phyloP scores from a whole-genome alignment of 37 sponge, comb jelly and placozoan species.

The Mnemiopsis leidyi region DNA sequence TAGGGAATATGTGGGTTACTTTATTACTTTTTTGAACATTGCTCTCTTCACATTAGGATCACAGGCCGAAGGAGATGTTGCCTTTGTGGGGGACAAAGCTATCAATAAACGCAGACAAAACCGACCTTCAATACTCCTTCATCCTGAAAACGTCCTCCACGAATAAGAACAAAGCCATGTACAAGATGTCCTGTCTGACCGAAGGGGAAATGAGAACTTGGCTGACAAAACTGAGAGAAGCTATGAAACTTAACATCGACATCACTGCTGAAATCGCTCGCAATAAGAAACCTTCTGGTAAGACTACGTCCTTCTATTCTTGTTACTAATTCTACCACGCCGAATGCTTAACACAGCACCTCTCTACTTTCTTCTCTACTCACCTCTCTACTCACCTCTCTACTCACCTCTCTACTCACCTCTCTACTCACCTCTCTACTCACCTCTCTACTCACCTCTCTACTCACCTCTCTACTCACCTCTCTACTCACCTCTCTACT shows the following conservation, averaged over 20 bases:
- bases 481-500: no score
- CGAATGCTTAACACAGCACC: no score
- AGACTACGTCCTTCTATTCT: no score
- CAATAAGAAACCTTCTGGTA: constrained; percentile 55
- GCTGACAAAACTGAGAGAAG: constrained; percentile 37
- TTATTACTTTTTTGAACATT: no score
- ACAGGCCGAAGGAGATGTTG: constrained; percentile 14
- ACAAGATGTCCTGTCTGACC: constrained; percentile 46
- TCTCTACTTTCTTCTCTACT: no score
- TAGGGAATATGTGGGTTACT: no score
- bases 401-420: no score
- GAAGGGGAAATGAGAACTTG: constrained; percentile 40
- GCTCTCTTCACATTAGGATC: background rate
- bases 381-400: no score
- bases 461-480: no score
- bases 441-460: no score
- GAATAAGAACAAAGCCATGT: constrained; percentile 53
- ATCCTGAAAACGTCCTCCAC: constrained; percentile 56
- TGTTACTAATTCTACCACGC: no score
- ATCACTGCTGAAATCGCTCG: constrained; percentile 32
- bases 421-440: no score
- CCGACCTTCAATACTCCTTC: constrained; percentile 59
- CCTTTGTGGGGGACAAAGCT: constrained; percentile 48
- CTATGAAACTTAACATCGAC: constrained; percentile 52
- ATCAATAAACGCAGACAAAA: constrained; percentile 53